These are phyloP conservation scores for Pseudococcus viburni DNA, from an alignment of 2,888 invertebrate species.

Conservation along the genomic window DNA sequence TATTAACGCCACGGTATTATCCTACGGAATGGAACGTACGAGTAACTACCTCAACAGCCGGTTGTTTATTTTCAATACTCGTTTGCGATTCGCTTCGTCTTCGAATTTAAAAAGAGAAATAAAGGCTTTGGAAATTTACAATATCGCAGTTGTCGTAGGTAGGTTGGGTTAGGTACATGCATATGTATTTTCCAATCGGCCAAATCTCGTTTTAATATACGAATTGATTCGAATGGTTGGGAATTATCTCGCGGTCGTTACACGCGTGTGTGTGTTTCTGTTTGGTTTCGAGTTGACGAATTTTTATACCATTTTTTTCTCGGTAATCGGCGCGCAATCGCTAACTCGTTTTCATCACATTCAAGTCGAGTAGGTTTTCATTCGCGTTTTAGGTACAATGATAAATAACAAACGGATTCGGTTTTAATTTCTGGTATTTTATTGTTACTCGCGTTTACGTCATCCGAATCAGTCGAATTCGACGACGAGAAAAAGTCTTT, in stretches of 20 bases:
- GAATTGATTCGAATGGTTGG: neutral
- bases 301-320: constrained; percentile 14
- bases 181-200: neutral
- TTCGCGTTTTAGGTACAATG: neutral
- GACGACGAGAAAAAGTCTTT: neutral
- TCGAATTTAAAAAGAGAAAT: neutral
- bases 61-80: constrained; percentile 12
- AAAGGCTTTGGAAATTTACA: neutral
- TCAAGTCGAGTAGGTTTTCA: constrained; percentile 13
- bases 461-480: neutral
- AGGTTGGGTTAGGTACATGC: neutral
- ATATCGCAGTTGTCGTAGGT: neutral
- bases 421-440: constrained; percentile 27
- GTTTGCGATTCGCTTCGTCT: constrained; percentile 1
- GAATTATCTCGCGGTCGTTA: neutral
- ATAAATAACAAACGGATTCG: constrained; percentile 6
- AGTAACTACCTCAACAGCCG: neutral
- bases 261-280: neutral
- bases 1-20: constrained; percentile 32
- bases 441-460: neutral
- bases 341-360: constrained; percentile 13
- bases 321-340: constrained; percentile 8
- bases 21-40: neutral
- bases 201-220: constrained; percentile 26
- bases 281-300: neutral